Evolutionary conservation across 2,797 vertebrate species (phyloP).

Genomic region (Trachops cirrhosus): DNA sequence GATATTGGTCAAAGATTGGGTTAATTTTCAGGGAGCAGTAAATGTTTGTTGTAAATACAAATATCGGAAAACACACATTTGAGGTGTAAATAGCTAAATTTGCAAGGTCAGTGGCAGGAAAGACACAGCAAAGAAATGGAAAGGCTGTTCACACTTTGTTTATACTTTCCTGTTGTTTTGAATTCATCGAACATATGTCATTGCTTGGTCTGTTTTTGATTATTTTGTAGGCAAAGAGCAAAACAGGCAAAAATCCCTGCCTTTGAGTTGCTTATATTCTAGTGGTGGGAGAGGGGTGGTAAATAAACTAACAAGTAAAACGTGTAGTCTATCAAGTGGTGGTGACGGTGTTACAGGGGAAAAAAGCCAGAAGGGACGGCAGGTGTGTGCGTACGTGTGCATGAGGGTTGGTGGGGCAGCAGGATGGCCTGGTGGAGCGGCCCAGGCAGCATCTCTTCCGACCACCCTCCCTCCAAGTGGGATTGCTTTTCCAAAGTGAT

Average conservation of each 20-base stretch:
- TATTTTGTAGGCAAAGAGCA: not conserved
- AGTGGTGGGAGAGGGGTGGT: not conserved
- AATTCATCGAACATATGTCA: not conserved
- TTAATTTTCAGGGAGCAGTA: conserved; percentile 35
- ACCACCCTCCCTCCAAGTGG: accelerated
- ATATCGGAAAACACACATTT: conserved; percentile 41
- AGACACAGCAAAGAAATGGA: conserved; percentile 20
- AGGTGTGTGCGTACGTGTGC: accelerated
- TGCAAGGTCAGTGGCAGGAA: conserved; percentile 61
- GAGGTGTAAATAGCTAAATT: conserved; percentile 67
- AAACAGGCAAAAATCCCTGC: not conserved
- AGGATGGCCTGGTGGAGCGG: not conserved
- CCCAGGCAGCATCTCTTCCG: not conserved
- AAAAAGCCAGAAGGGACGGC: accelerated
- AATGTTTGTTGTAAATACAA: conserved; percentile 25
- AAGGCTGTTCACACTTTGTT: not conserved
- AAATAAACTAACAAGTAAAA: not conserved
- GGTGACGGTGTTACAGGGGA: not conserved
- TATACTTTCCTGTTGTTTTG: not conserved
- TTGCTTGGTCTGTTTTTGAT: not conserved
- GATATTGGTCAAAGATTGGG: not conserved
- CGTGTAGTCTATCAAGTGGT: not conserved
- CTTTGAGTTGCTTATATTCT: not conserved
- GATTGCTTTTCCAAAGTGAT: not conserved
- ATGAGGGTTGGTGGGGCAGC: accelerated